Conservation (phyloP, 37 sponge, comb jelly and placozoan genomes). For the Diacarnus erythraeanus region DNA sequence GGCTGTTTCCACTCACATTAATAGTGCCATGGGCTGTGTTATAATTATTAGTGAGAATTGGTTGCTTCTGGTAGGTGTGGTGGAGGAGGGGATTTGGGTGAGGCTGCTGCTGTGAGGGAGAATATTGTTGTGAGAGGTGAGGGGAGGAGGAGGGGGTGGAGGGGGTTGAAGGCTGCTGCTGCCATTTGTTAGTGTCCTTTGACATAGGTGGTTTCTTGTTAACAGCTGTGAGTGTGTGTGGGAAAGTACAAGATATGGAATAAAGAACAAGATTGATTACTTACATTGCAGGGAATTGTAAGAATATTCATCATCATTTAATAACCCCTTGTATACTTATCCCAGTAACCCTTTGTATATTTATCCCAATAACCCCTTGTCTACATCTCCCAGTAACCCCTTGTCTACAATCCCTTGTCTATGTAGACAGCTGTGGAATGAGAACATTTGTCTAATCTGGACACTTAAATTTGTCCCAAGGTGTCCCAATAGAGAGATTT, state of each 20-base stretch:
- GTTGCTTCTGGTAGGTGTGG: conserved; percentile 2
- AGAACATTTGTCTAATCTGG: too few relatives aligned
- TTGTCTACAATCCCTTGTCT: too few relatives aligned
- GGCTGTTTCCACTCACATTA: background rate
- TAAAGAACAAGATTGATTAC: background rate
- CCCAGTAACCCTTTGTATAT: too few relatives aligned
- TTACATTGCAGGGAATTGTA: too few relatives aligned
- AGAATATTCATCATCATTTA: too few relatives aligned
- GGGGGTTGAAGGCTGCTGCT: background rate
- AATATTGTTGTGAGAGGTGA: background rate
- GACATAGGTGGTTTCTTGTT: conserved; percentile 6
- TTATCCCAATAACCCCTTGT: too few relatives aligned
- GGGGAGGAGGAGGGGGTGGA: conserved; percentile 12
- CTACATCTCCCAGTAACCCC: too few relatives aligned
- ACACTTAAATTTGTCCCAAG: too few relatives aligned
- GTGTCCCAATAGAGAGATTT: too few relatives aligned
- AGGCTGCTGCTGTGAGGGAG: background rate
- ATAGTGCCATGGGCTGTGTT: background rate
- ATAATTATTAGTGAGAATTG: background rate
- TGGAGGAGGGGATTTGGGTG: background rate
- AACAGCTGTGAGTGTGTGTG: conserved; percentile 5
- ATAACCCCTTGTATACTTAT: too few relatives aligned
- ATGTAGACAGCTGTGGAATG: too few relatives aligned
- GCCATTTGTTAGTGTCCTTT: background rate
- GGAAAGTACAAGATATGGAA: background rate